Base-by-base conservation (phyloP, 2,113 vertebrate species). In the Sander lucioperca region DNA sequence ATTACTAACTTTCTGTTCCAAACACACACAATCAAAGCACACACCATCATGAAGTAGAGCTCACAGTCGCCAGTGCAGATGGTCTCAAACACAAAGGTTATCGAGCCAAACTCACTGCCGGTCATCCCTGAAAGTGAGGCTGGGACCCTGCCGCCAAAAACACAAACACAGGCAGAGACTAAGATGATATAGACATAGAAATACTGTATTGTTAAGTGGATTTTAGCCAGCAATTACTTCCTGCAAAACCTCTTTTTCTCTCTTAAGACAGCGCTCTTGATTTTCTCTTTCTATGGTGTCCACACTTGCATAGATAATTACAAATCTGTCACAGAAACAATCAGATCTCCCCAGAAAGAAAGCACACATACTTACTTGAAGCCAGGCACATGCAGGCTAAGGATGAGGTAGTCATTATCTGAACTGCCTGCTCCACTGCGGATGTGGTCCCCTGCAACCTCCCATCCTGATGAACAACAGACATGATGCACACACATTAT, bases 401-500 rank as follows among this genome's bases (percentile, higher is more conserved):
- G 93, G 83, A 99, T 98, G 77, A 99, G 97, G 86, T 99, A 99
- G 89, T 99, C 98, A 67, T 99, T 98, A 85, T 99, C 98, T 4
- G 98, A 97, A 67, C 96, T 96, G 47, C 98, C 97, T 13, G 97
- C 94, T 70, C 96, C 98, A 64, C 97, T 99, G 87, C 95, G 97
- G 74, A 99, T 95, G 79, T 99, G 96, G 87, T 99, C 98, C 36
- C 98, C 97, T 64, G 97, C 97, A 4, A 99, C 98, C 73, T 98
- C 98, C 98, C 98, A 99, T 50, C 98, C 98, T 99, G 84, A 75
- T 1, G 13, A 43, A 27, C 61, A 67, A 58, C 72, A 87, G 43
- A 79, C 45, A 16, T 0, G 3, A 65, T 3, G 25, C 23, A 48
- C 47, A 36, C 45, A 74, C 36, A 39, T 68, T 30, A 63, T 5